Conservation (phyloP, 2,797 vertebrate species). For the Acanthornis magna region DNA sequence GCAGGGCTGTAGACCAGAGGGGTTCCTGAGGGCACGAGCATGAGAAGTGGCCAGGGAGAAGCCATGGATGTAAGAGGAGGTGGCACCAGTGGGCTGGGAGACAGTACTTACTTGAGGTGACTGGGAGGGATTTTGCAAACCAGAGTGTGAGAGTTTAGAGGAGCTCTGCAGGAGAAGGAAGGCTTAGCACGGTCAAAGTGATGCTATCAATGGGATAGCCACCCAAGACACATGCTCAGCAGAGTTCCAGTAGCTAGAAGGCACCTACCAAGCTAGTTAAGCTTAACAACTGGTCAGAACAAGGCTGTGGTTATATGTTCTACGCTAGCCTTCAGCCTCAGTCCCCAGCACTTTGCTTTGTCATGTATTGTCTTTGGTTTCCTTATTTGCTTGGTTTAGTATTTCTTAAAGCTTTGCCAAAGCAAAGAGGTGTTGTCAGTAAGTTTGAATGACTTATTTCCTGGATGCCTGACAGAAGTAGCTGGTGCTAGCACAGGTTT, state of each 20-base stretch:
- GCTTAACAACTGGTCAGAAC: background rate
- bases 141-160: background rate
- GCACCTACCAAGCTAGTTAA: background rate
- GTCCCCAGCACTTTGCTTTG: background rate
- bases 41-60: background rate
- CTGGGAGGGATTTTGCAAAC: background rate
- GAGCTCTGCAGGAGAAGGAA: background rate
- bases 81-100: background rate
- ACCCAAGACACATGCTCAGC: background rate
- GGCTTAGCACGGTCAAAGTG: background rate
- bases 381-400: background rate
- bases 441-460: background rate
- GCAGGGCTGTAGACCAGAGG: background rate
- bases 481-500: background rate
- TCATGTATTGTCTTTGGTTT: background rate
- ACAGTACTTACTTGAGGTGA: background rate
- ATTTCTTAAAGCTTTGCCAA: background rate
- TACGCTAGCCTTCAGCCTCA: background rate
- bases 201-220: background rate
- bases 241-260: background rate
- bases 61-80: background rate
- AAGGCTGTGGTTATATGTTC: background rate
- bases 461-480: background rate
- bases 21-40: background rate
- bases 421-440: background rate